Base-by-base conservation (phyloP, 2,888 invertebrate genomes). In the Margaritifera margaritifera region DNA sequence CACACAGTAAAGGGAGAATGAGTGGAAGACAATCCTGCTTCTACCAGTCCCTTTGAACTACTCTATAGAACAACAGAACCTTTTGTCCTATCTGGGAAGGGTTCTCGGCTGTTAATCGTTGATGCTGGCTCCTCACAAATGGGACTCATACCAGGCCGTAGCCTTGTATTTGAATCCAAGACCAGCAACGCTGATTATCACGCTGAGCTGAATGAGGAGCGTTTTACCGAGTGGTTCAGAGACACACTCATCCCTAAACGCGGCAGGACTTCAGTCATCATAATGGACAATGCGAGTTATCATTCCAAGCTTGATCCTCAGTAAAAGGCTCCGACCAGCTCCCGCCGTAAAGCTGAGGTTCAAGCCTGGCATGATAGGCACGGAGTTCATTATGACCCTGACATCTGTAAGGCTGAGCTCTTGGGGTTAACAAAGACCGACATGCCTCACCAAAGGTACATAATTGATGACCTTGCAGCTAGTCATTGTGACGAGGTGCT, bases 111-210 rank as follows among this genome's bases (percentile, higher is more conserved):
- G n/a, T n/a, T n/a, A n/a, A n/a, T n/a, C n/a, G n/a, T n/a, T n/a
- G n/a, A n/a, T n/a, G n/a, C n/a, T n/a, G n/a, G n/a, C n/a, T n/a
- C n/a, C n/a, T n/a, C n/a, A n/a, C n/a, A 15, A 15, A 19, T n/a
- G 8, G 59, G 72, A 4, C 66, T 68, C 22, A 24, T 68, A n/a
- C 8, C 42, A 8, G 68, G 65, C 1, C 63, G 65, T 3, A 11
- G 31, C 5, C 24, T 68, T 0, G 5, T 66, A 3, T 72, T 62
- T 24, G 66, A 72, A 55, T 65, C 72, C 4, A 52, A 63, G 4
- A 64, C 66, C 1, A 42, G 56, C n/a, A 63, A 66, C 15, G 66
- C 66, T 15, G 73, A 69, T 51, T 73, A 69, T 27, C 73, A 69
- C 50, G 19, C 24, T 42, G 69, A 73, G 20, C 69, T 73, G 67